These are phyloP conservation scores for Ceraclea dissimilis DNA, from an alignment of 2,888 invertebrate genomes.

Conservation along the genomic window DNA sequence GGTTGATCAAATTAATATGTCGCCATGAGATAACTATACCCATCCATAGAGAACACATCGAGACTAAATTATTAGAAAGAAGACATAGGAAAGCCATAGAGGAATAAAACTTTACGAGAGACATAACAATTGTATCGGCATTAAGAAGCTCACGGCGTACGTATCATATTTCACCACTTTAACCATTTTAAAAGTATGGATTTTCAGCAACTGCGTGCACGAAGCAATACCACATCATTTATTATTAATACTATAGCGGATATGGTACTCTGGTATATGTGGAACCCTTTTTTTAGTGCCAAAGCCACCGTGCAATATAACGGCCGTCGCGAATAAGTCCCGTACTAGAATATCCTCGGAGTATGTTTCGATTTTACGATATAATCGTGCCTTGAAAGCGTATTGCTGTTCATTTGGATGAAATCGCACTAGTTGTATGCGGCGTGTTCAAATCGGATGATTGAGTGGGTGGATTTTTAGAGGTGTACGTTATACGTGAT, in stretches of 20 bases:
- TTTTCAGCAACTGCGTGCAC: slow-evolving; percentile 23
- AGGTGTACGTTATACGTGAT: slow-evolving; percentile 23
- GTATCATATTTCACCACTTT: slow-evolving; percentile 20
- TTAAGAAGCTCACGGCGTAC: slow-evolving; percentile 20
- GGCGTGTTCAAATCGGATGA: slow-evolving; percentile 24
- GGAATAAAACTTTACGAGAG: too few species aligned
- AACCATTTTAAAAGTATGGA: slow-evolving; percentile 18
- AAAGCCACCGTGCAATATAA: slow-evolving; percentile 21
- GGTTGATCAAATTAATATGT: too few species aligned
- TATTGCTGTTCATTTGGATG: slow-evolving; percentile 21
- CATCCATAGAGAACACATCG: too few species aligned
- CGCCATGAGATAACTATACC: too few species aligned
- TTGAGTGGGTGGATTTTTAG: slow-evolving; percentile 26
- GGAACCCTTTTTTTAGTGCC: slow-evolving; percentile 25
- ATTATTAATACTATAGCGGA: slow-evolving; percentile 24
- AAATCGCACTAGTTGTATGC: slow-evolving; percentile 23
- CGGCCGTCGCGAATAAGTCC: slow-evolving; percentile 20
- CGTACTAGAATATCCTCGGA: slow-evolving; percentile 21
- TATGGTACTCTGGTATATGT: slow-evolving; percentile 13
- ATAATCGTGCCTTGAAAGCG: slow-evolving; percentile 25
- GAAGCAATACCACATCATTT: slow-evolving; percentile 26
- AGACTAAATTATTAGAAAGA: too few species aligned
- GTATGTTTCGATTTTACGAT: slow-evolving; percentile 26
- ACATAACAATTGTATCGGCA: slow-evolving; percentile 4
- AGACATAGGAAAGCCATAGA: too few species aligned